Base-by-base conservation (phyloP, 2,888 invertebrate species). In the Archips crataeganus region DNA sequence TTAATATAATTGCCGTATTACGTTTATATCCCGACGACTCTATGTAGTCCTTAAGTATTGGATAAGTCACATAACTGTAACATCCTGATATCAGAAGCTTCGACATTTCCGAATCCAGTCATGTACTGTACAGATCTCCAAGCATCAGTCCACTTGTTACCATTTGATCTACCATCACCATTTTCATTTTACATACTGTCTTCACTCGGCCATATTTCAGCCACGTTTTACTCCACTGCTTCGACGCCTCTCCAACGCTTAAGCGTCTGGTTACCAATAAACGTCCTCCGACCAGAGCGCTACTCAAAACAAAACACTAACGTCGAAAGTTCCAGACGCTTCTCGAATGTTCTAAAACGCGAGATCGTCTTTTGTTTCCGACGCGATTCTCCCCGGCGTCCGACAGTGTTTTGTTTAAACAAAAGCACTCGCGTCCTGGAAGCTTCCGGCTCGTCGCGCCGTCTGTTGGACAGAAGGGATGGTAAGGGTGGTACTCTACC, bases 401-500 rank as follows among this genome's bases (percentile, higher is more conserved):
- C 15, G 54, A 54, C 23, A 13, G 54, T 54, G 15, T 54, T 54
- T 54, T 23, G 54, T 54, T 23, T 15, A 57, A 32, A 57, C 57
- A 57, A 57, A 57, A 57, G 57, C 57, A 57, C 57, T 54, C 57
- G 39, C 39, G 39, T 57, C 32, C 57, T 32, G 57, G 57, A 57
- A 34, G 57, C 11, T 57, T 57, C 57, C 11, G 32, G 57, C 5
- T 4, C 9, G 32, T 57, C 51, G 8, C 51, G 51, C 15, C 51
- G 8, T 9, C 2, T 15, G 51, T 6, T 8, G 51, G 51, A 54
- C 51, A 9, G 23, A 2, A 9, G 51, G 23, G 11, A 39, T 39
- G 39, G 39, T 39, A 1, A 39, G 6, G 32, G 5, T 32, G 9
- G 54, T 54, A 5, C 15, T 80, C 85, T 96, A 96, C 95, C 96